Evolutionary conservation across 2,113 vertebrate genomes (phyloP), one percentile per base, ranked within the genome.

Genomic region (Hemicordylus capensis): DNA sequence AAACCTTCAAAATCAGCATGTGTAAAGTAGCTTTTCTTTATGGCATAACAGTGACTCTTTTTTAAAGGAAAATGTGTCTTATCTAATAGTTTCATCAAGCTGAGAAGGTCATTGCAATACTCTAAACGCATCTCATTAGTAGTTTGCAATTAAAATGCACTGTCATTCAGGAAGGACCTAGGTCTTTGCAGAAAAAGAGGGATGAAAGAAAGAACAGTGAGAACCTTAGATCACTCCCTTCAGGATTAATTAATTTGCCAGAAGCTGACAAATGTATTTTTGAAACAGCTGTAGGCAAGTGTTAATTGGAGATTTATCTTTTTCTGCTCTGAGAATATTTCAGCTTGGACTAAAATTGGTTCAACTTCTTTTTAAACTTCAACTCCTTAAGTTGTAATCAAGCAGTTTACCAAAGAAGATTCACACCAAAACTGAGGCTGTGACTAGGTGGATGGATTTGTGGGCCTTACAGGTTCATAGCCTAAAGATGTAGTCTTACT

Each of bases 261-360:
- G 88, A 92, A 94, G 89, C 31, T 70, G 89, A 90, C 22, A 56
- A 90, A 91, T 74, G 54, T 64, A 61, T 89, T 93, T 93, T 87
- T 87, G 88, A 92, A 92, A 91, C 73, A 86, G 84, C 89, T 89
- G 61, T 77, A 91, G 89, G 84, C 87, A 91, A 93, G 88, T 91
- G 84, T 94, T 92, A 94, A 92, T 85, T 86, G 61, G 80, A 91
- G 84, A 93, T 91, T 94, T 92, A 90, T 91, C 80, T 92, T 87
- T 90, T 74, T 80, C 85, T 85, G 75, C 88, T 90, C 69, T 84
- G 66, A 88, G 84, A 92, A 92, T 37, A 82, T 90, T 84, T 88
- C 44, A 90, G 83, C 59, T 15, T 34, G 90, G 91, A 90, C 22
- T 31, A 90, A 89, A 82, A 63, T 42, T 85, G 75, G 81, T 93